Evolutionary conservation across 1,140 invertebrate genomes (phyloP).

Genomic region (Tetragnatha versicolor): DNA sequence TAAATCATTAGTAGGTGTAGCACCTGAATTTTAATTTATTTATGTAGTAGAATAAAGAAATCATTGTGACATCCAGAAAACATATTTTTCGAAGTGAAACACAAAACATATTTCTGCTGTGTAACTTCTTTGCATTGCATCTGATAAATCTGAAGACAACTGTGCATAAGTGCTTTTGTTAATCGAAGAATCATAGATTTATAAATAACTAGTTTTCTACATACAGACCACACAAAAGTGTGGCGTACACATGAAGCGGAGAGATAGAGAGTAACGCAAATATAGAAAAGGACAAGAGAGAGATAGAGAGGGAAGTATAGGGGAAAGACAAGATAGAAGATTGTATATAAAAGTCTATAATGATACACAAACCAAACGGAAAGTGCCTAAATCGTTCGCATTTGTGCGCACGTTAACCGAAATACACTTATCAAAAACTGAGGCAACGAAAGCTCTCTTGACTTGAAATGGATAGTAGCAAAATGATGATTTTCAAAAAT

Average conservation of each 20-base stretch:
- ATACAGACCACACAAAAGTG: slow-evolving; percentile 17
- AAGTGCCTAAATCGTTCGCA: slow-evolving; percentile 46
- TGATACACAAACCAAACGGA: slow-evolving; percentile 12
- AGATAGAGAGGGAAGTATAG: slow-evolving; percentile 25
- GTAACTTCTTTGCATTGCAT: slow-evolving; percentile 42
- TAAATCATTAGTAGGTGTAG: slow-evolving; percentile 37
- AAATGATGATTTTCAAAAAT: slow-evolving; percentile 45
- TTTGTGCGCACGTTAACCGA: slow-evolving; percentile 40
- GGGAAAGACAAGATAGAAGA: slow-evolving; percentile 26
- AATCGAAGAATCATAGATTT: slow-evolving; percentile 50
- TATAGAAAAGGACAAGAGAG: slow-evolving; percentile 19
- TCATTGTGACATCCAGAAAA: slow-evolving; percentile 29
- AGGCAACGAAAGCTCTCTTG: slow-evolving; percentile 18
- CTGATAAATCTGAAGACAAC: slow-evolving; percentile 42
- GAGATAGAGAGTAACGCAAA: slow-evolving; percentile 14
- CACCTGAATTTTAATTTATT: slow-evolving; percentile 28
- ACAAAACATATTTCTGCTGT: slow-evolving; percentile 44
- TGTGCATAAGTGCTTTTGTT: slow-evolving; percentile 50
- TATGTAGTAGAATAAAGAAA: slow-evolving; percentile 30
- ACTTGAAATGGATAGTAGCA: slow-evolving; percentile 16
- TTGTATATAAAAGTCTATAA: slow-evolving; percentile 7
- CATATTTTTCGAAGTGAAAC: slow-evolving; percentile 23
- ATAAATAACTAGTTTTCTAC: slow-evolving; percentile 39
- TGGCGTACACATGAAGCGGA: slow-evolving; percentile 38
- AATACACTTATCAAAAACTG: background rate